These are phyloP conservation scores for Temnothorax unifasciatus DNA, from an alignment of 2,888 invertebrate species.

Conservation along the genomic window DNA sequence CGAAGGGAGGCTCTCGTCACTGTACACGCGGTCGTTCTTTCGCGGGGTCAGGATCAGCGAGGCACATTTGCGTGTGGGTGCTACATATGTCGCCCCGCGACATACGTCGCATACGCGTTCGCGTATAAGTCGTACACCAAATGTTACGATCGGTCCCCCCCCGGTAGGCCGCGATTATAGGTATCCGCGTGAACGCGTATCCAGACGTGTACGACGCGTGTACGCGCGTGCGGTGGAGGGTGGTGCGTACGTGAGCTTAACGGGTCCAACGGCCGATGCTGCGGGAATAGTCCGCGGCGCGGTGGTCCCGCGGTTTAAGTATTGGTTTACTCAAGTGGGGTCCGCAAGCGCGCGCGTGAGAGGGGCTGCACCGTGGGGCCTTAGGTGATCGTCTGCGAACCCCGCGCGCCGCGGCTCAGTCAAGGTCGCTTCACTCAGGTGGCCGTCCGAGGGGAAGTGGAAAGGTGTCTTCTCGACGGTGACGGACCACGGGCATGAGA, in stretches of 20 bases:
- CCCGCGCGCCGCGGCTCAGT: slow-evolving; percentile 60
- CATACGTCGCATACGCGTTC: slow-evolving; percentile 25
- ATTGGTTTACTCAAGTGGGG: slow-evolving; percentile 84
- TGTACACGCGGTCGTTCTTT: background rate
- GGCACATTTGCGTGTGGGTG: background rate
- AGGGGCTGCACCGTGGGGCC: slow-evolving; percentile 63
- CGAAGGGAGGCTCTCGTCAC: slow-evolving; percentile 29
- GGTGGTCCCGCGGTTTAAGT: slow-evolving; percentile 81
- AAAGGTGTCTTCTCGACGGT: slow-evolving; percentile 14
- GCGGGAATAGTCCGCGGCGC: slow-evolving; percentile 84
- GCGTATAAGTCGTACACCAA: background rate
- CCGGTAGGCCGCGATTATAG: slow-evolving; percentile 9
- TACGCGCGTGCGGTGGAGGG: background rate
- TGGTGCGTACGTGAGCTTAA: slow-evolving; percentile 31
- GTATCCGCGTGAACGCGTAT: background rate
- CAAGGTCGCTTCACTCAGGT: slow-evolving; percentile 68
- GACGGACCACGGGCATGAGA: slow-evolving; percentile 27
- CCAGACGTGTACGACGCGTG: slow-evolving; percentile 26
- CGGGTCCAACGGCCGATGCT: slow-evolving; percentile 83
- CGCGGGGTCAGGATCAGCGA: slow-evolving; percentile 10
- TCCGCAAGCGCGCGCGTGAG: slow-evolving; percentile 58
- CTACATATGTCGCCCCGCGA: slow-evolving; percentile 38
- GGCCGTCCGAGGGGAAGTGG: slow-evolving; percentile 26
- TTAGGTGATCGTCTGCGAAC: slow-evolving; percentile 65
- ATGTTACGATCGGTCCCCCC: slow-evolving; percentile 38